Conservation (phyloP, 2,797 vertebrate genomes). For the Acrossocheilus fasciatus region DNA sequence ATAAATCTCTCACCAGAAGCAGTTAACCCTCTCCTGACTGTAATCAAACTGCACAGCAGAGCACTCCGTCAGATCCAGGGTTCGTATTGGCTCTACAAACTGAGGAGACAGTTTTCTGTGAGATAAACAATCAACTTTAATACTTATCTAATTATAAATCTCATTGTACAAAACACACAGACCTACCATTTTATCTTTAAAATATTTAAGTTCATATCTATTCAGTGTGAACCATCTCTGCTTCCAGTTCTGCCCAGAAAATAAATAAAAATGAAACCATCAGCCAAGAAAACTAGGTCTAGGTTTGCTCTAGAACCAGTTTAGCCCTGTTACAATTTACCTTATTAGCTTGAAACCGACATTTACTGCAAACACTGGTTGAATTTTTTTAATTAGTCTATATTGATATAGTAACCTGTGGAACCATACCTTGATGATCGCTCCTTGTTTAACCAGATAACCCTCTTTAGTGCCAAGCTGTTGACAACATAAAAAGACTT, state of each 20-base stretch:
- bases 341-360: neutral
- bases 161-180: neutral
- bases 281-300: neutral
- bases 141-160: neutral
- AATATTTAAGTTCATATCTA: slow-evolving; percentile 95
- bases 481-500: slow-evolving; percentile 50
- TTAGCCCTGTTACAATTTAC: neutral
- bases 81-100: slow-evolving; percentile 90
- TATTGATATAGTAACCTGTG: neutral
- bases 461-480: slow-evolving; percentile 98
- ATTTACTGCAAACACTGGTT: neutral
- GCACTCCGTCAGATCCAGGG: slow-evolving; percentile 88
- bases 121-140: neutral
- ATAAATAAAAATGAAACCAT: slow-evolving; percentile 26
- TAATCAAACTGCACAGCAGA: slow-evolving; percentile 98
- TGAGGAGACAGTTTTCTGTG: slow-evolving; percentile 66
- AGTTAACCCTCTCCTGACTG: slow-evolving; percentile 93
- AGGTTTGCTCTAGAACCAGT: neutral
- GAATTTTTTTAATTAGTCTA: neutral
- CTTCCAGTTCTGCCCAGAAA: slow-evolving; percentile 89
- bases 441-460: slow-evolving; percentile 95
- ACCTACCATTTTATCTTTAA: slow-evolving; percentile 94
- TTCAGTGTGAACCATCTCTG: slow-evolving; percentile 95
- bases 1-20: slow-evolving; percentile 89
- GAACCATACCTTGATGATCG: slow-evolving; percentile 87